A percentile compares a stretch with the other conserved stretches of the same genome.
Evolutionary conservation across 2,888 invertebrate genomes (phyloP).

Genomic region (Prosopocoilus inquinatus): DNA sequence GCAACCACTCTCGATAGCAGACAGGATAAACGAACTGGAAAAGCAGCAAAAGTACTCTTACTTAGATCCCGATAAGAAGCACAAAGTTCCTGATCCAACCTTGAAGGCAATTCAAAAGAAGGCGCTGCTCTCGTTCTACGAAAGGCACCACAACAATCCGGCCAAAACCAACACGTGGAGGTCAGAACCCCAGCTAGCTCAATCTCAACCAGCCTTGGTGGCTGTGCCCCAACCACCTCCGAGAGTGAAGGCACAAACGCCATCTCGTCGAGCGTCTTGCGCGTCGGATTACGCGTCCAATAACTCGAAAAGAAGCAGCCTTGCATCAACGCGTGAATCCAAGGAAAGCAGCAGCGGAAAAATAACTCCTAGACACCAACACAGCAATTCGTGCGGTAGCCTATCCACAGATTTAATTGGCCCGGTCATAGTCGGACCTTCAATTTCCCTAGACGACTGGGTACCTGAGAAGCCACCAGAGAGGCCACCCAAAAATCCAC

Average conservation of each 20-base stretch:
- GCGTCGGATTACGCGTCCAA: constrained; percentile 65
- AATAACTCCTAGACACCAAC: constrained; percentile 52
- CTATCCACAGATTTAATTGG: constrained; percentile 58
- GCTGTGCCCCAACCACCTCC: constrained; percentile 48
- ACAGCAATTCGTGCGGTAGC: constrained; percentile 61
- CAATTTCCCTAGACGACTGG: constrained; percentile 66
- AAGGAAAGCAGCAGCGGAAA: constrained; percentile 38
- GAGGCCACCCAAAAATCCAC: constrained; percentile 75
- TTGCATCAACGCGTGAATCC: constrained; percentile 41
- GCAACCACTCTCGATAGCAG: constrained; percentile 62
- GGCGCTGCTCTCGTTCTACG: constrained; percentile 77
- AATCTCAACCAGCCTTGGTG: constrained; percentile 35
- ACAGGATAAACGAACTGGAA: constrained; percentile 65
- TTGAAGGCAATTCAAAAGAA: constrained; percentile 81
- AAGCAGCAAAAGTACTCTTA: constrained; percentile 64
- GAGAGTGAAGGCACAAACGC: constrained; percentile 48
- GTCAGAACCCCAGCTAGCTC: constrained; percentile 59
- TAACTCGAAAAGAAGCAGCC: constrained; percentile 49
- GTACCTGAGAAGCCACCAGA: constrained; percentile 75
- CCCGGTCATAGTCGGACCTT: constrained; percentile 61
- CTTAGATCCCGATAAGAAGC: constrained; percentile 71
- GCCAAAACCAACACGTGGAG: constrained; percentile 51
- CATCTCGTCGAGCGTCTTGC: constrained; percentile 62
- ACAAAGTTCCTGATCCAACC: constrained; percentile 69
- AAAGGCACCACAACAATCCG: constrained; percentile 59